phyloP scores from a whole-genome alignment of 2,888 invertebrate species.

The Heterodera filipjevi region DNA sequence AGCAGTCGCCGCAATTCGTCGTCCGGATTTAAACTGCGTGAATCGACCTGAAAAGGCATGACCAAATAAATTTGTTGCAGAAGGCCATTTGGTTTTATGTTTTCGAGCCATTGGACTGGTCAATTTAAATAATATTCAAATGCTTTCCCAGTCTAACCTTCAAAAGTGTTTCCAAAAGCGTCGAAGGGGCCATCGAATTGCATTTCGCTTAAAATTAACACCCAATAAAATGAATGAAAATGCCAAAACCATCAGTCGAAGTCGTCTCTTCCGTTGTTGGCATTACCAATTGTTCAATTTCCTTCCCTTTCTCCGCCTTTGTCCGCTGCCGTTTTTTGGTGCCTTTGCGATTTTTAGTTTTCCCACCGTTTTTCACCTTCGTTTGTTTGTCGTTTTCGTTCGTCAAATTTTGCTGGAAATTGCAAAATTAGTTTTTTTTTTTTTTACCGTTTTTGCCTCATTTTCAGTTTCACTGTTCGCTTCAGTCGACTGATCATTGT shows the following conservation, averaged over 20 bases:
- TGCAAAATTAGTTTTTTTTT: not conserved
- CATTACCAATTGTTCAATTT: slow-evolving; percentile 28
- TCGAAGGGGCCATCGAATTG: not conserved
- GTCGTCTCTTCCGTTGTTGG: not conserved
- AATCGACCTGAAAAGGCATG: slow-evolving; percentile 44
- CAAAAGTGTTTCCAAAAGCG: slow-evolving; percentile 6
- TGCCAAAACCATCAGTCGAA: not conserved
- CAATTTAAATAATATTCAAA: too few species aligned
- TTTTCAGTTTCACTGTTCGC: slow-evolving; percentile 12
- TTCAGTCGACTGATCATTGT: not conserved
- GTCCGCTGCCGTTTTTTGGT: slow-evolving; percentile 21
- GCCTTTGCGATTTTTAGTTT: slow-evolving; percentile 12
- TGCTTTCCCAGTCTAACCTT: not conserved
- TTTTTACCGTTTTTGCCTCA: not conserved
- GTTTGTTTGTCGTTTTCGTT: slow-evolving; percentile 5
- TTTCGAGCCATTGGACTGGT: too few species aligned
- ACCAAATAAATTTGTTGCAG: too few species aligned
- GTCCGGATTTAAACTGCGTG: slow-evolving; percentile 50
- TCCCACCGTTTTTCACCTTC: not conserved
- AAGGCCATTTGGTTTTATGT: too few species aligned
- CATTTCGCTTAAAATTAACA: not conserved
- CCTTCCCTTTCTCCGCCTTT: slow-evolving; percentile 26
- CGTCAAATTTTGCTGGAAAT: not conserved
- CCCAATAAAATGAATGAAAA: not conserved
- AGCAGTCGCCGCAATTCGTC: slow-evolving; percentile 50